A percentile compares a stretch with the other conserved stretches of the same genome.
These are phyloP conservation scores for Trachelus tabidus DNA, from an alignment of 2,888 invertebrate genomes.

Conservation along the genomic window DNA sequence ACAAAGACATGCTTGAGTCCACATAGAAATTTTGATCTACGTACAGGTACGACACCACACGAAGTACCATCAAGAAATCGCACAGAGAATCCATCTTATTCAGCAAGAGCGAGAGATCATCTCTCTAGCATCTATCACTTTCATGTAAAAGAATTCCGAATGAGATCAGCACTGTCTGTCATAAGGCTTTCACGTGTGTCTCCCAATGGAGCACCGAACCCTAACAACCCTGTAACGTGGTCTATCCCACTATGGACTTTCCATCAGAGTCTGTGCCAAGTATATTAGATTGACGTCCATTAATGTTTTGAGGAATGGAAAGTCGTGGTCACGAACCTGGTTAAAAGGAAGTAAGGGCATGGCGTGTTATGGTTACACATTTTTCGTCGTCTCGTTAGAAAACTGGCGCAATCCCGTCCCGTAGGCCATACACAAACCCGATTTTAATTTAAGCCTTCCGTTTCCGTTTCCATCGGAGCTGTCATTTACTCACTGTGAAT, in stretches of 20 bases:
- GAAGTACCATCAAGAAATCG: neutral
- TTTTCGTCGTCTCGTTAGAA: neutral
- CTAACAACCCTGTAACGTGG: neutral
- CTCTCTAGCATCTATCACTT: neutral
- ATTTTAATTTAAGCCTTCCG: neutral
- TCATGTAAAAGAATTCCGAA: constrained; percentile 15
- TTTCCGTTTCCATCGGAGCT: neutral
- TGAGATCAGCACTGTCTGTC: constrained; percentile 19
- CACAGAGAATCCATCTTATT: neutral
- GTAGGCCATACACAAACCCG: neutral
- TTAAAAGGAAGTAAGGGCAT: neutral
- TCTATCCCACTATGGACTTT: neutral
- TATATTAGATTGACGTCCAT: neutral
- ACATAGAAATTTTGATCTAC: neutral
- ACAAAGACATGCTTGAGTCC: neutral
- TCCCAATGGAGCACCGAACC: neutral
- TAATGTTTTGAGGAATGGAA: neutral
- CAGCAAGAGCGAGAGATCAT: neutral
- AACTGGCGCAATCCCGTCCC: neutral
- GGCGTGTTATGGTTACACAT: neutral
- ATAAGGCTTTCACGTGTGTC: constrained; percentile 10
- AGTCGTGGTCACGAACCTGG: neutral
- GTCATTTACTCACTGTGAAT: neutral
- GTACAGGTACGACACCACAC: neutral
- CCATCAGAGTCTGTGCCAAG: neutral